These are phyloP conservation scores for Mythimna albipuncta DNA, from an alignment of 2,888 invertebrate genomes.

Conservation along the genomic window DNA sequence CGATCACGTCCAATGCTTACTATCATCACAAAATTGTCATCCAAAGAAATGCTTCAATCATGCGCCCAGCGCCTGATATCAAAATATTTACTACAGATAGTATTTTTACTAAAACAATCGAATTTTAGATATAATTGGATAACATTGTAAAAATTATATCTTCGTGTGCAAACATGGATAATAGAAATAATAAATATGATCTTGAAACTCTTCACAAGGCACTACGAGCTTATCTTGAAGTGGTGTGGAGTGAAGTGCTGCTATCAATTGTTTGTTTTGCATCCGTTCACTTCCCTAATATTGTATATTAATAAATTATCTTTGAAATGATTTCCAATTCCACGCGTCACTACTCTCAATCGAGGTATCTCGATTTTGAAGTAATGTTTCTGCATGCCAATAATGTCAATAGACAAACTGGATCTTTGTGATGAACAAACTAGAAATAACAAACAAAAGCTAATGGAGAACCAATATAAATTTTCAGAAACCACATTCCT, in stretches of 20 bases:
- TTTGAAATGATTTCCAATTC: background rate
- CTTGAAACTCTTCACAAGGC: slow-evolving; percentile 28
- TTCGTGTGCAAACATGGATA: slow-evolving; percentile 36
- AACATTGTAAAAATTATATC: slow-evolving; percentile 8
- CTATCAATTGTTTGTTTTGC: slow-evolving; percentile 18
- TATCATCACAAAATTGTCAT: slow-evolving; percentile 16
- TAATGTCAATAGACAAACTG: background rate
- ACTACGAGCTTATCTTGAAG: slow-evolving; percentile 40
- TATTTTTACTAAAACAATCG: slow-evolving; percentile 22
- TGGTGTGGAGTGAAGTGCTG: slow-evolving; percentile 33
- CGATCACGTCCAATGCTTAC: slow-evolving; percentile 3
- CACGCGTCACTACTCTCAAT: background rate
- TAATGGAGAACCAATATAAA: slow-evolving; percentile 39
- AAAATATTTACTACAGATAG: slow-evolving; percentile 39
- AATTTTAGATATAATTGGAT: slow-evolving; percentile 20
- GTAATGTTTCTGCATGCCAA: background rate
- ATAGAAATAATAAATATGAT: slow-evolving; percentile 30
- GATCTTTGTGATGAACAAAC: background rate
- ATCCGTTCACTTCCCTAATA: slow-evolving; percentile 9
- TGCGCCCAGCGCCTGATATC: slow-evolving; percentile 37
- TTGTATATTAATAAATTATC: background rate
- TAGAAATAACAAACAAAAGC: slow-evolving; percentile 19
- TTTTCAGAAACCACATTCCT: slow-evolving; percentile 21
- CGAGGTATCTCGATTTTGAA: background rate
- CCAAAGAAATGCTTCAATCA: slow-evolving; percentile 18